Evolutionary conservation across 2,113 vertebrate species (phyloP), one percentile per base, ranked within the genome.

Genomic region (Glareola pratincola): DNA sequence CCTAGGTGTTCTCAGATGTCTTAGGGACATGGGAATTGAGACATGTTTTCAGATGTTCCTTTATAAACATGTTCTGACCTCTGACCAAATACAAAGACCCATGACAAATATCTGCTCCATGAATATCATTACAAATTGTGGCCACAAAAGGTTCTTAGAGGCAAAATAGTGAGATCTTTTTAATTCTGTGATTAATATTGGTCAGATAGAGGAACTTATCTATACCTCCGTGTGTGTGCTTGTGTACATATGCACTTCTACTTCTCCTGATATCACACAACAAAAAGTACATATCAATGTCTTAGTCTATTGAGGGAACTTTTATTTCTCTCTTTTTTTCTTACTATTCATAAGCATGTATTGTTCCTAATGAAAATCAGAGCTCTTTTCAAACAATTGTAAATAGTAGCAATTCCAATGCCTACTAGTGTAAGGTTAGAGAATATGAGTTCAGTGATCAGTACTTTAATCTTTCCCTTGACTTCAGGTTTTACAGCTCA

Each of bases 401-500:
- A 88, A 77, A 56, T 18, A 32, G 21, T 8, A 34, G 2, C 12
- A 93, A 66, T 37, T 92, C 29, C 34, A 79, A 4, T 23, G 14
- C 30, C 21, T 93, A 3, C 41, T 30, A 56, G 3, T 51, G 11
- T 8, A 80, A 90, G 26, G 12, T 78, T 69, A 79, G 17, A 54
- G 20, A 72, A 57, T 14, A 60, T 68, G 50, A 79, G 8, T 21
- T 88, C 51, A 43, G 16, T 54, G 66, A 72, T 73, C 20, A 66
- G 9, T 59, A 5, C 6, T 41, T 94, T 96, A 64, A 86, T 90
- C 32, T 95, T 97, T 94, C 89, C 54, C 79, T 62, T 95, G 64
- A 80, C 53, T 97, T 91, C 53, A 92, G 71, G 92, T 50, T 92
- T 57, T 95, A 50, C 14, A 94, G 73, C 36, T 83, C 36, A 81